Conservation (phyloP, 2,797 vertebrate species). For the Tragopan temminckii region DNA sequence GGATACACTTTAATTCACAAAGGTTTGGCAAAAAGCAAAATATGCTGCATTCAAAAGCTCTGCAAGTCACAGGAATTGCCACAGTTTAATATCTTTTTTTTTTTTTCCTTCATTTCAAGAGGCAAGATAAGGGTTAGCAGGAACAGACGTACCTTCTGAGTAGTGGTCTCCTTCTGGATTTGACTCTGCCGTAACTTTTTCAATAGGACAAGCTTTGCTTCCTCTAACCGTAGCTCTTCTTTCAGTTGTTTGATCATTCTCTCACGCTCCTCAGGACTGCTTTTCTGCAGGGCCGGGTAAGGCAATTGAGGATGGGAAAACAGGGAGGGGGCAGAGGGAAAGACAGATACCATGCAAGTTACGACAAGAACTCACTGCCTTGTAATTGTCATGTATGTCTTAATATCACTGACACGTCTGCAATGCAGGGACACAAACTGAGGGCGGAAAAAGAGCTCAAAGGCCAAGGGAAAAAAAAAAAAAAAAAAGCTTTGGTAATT, state of each 20-base stretch:
- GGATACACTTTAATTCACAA: not conserved
- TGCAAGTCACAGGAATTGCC: not conserved
- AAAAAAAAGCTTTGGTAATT: not conserved
- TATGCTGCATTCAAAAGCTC: not conserved
- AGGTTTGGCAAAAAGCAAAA: not conserved
- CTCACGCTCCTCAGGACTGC: conserved; percentile 92
- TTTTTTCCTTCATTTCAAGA: not conserved
- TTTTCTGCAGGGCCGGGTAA: conserved; percentile 83
- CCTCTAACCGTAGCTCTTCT: conserved; percentile 95
- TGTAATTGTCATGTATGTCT: not conserved
- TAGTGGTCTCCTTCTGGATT: conserved; percentile 93
- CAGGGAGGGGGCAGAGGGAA: not conserved
- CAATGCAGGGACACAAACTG: not conserved
- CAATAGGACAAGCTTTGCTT: conserved; percentile 95
- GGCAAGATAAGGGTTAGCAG: not conserved
- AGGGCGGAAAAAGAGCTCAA: not conserved
- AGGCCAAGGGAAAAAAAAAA: not conserved
- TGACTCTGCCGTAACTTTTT: conserved; percentile 98
- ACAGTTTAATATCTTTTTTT: not conserved
- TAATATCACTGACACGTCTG: not conserved
- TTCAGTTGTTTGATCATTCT: conserved; percentile 94
- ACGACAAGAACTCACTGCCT: not conserved
- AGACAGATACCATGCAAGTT: not conserved
- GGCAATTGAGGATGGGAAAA: not conserved
- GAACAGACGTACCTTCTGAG: conserved; percentile 87